Evolutionary conservation across 2,888 invertebrate species (phyloP).

Genomic region (Drosophila phalerata): DNA sequence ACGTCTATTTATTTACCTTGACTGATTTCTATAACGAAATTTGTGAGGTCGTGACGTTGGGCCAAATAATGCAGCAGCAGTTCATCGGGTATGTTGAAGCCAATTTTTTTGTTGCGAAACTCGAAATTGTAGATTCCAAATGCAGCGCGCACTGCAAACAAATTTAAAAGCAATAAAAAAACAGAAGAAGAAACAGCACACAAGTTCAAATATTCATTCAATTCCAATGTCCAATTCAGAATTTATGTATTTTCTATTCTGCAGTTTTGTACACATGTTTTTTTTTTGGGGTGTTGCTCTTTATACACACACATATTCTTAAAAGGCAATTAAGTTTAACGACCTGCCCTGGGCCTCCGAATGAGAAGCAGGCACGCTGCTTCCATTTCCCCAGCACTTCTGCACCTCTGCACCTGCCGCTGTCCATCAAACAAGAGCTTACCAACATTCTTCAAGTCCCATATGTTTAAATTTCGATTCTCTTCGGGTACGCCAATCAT

Average conservation of each 20-base stretch:
- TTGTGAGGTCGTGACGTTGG: slow-evolving; percentile 83
- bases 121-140: slow-evolving; percentile 82
- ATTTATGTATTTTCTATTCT: slow-evolving; percentile 27
- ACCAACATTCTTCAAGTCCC: slow-evolving; percentile 84
- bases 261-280: slow-evolving; percentile 33
- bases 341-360: slow-evolving; percentile 55
- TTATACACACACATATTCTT: slow-evolving; percentile 44
- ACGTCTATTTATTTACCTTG: slow-evolving; percentile 75
- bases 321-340: slow-evolving; percentile 68
- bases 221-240: slow-evolving; percentile 52
- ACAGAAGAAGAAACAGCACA: slow-evolving; percentile 14
- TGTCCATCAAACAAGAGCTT: slow-evolving; percentile 47
- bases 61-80: slow-evolving; percentile 82
- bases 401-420: slow-evolving; percentile 25
- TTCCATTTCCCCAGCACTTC: slow-evolving; percentile 11
- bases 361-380: slow-evolving; percentile 28
- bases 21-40: slow-evolving; percentile 84
- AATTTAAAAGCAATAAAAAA: slow-evolving; percentile 4
- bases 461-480: slow-evolving; percentile 79
- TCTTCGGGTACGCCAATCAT: slow-evolving; percentile 81
- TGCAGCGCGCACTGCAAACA: slow-evolving; percentile 73
- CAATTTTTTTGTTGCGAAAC: slow-evolving; percentile 84
- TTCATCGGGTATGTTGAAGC: slow-evolving; percentile 84
- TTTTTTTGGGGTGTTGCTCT: slow-evolving; percentile 30
- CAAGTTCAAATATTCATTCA: slow-evolving; percentile 24